phyloP scores from a whole-genome alignment of 2,113 vertebrate species.

The Limnothrissa miodon region DNA sequence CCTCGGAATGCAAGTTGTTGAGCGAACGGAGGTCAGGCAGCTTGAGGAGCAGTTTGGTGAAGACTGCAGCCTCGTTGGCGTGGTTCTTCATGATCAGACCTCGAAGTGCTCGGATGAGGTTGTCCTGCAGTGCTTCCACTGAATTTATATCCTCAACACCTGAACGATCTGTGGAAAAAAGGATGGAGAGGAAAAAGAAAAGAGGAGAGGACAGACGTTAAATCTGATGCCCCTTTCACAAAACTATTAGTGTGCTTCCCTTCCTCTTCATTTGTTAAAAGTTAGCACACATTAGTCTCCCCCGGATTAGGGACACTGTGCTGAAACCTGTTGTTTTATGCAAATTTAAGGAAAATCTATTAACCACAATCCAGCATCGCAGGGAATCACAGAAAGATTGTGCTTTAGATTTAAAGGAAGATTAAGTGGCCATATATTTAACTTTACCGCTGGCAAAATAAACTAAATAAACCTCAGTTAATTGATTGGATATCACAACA shows the following conservation, averaged over 20 bases:
- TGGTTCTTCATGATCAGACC: conserved; percentile 95
- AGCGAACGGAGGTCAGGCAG: conserved; percentile 95
- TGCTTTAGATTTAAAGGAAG: background rate
- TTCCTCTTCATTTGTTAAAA: too few relatives aligned
- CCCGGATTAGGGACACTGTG: too few relatives aligned
- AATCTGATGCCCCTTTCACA: background rate
- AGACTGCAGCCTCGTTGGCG: conserved; percentile 86
- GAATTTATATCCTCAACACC: conserved; percentile 90
- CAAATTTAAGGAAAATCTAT: too few relatives aligned
- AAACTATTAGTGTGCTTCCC: too few relatives aligned
- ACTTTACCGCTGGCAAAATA: too few relatives aligned
- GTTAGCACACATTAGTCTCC: too few relatives aligned
- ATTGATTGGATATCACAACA: too few relatives aligned
- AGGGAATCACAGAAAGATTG: background rate
- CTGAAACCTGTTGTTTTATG: too few relatives aligned
- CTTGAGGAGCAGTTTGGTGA: conserved; percentile 97
- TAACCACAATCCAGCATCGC: too few relatives aligned
- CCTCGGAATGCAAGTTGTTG: conserved; percentile 99
- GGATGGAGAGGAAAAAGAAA: background rate
- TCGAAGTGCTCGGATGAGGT: conserved; percentile 88
- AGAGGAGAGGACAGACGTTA: background rate
- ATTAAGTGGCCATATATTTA: too few relatives aligned
- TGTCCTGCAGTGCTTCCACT: conserved; percentile 94
- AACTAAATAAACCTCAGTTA: too few relatives aligned
- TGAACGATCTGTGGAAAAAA: conserved; percentile 81